Evolutionary conservation across 2,113 vertebrate genomes (phyloP), one percentile per base, ranked within the genome.

Genomic region (Grammomys dolichurus): DNA sequence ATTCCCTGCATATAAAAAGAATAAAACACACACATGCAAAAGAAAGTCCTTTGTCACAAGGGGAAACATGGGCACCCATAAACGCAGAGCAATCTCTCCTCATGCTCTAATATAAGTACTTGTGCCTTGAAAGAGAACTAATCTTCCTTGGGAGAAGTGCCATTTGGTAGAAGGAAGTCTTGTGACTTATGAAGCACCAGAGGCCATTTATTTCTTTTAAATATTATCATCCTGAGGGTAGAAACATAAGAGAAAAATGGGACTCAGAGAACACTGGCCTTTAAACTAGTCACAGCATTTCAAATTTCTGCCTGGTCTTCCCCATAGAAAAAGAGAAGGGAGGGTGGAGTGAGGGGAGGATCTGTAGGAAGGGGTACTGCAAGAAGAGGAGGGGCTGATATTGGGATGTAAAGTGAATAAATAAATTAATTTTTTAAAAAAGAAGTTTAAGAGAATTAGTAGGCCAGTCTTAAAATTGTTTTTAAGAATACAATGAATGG

Each of bases 201-300:
- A 89, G 73, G 31, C 87, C 63, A 91, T 93, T 89, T 91, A 89
- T 94, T 92, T 94, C 77, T 82, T 95, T 95, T 92, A 86, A 97
- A 90, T 96, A 82, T 88, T 67, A 82, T 86, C 87, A 90, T 92
- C 75, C 65, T 78, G 58, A 90, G 87, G 7, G 7, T 40, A 92
- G 81, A 69, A 93, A 88, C 70, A 93, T 85, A 90, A 93, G 84
- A 96, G 86, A 96, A 97, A 96, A 95, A 96, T 48, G 46, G 77
- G 72, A 95, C 93, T 95, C 88, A 94, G 96, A 65, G 81, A 95
- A 95, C 70, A 97, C 95, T 97, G 90, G 87, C 90, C 33, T 92
- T 80, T 85, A 93, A 93, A 97, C 63, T 76, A 95, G 43, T 97
- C 75, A 69, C 20, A 91, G 86, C 36, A 78, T 89, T 90, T 97